These are phyloP conservation scores for Willisornis vidua DNA, from an alignment of 2,113 vertebrate species.

Conservation along the genomic window DNA sequence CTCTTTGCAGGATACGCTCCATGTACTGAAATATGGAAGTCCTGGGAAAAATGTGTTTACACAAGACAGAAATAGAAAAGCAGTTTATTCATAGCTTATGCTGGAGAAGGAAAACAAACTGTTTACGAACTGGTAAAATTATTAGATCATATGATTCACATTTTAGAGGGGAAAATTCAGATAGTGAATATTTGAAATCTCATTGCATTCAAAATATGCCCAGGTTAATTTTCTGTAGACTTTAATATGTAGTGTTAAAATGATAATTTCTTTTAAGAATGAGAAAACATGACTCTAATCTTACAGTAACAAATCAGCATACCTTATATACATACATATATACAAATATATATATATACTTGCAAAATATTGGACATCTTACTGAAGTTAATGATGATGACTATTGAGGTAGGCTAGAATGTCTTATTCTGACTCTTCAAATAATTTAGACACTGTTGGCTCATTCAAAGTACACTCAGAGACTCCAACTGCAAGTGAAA, in stretches of 20 bases:
- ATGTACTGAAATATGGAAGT: background rate
- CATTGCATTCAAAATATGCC: background rate
- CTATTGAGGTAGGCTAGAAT: background rate
- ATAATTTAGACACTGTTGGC: background rate
- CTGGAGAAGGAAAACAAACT: background rate
- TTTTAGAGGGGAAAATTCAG: background rate
- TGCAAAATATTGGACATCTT: background rate
- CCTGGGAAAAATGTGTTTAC: slow-evolving; percentile 41
- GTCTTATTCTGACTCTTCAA: background rate
- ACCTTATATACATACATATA: background rate
- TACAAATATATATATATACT: too few relatives aligned
- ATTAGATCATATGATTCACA: background rate
- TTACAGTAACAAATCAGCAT: background rate
- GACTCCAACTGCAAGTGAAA: background rate
- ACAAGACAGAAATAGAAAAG: slow-evolving; percentile 26
- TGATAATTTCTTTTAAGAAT: background rate
- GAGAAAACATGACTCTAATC: background rate
- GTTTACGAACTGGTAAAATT: background rate
- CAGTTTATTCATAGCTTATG: background rate
- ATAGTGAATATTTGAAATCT: background rate
- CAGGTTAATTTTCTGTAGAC: background rate
- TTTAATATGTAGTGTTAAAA: background rate
- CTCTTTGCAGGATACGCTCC: background rate
- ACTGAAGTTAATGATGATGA: background rate
- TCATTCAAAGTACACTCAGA: background rate